Base-by-base conservation (phyloP, 2,888 invertebrate species). In the Lutraria lutraria region DNA sequence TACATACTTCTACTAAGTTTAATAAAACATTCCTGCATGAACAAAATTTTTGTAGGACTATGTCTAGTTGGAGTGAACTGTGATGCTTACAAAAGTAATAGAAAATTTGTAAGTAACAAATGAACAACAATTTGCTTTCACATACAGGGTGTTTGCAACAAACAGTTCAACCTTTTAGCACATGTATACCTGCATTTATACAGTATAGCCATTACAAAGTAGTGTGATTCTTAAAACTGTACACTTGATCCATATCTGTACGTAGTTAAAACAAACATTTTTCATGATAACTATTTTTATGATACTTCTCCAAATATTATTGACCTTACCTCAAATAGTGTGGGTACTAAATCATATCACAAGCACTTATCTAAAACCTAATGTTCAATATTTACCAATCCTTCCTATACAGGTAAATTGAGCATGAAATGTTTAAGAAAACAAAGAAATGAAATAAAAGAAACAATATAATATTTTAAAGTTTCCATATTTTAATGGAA, bases 371-470 rank as follows among this genome's bases (percentile, higher is more conserved):
- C 87, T 79, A 72, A 79, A 86, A 85, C 54, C 85, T 79, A 83
- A 81, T 60, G 76, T 85, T 88, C 87, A 89, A 89, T 89, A 89
- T 89, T 89, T 89, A 80, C 87, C 8, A 52, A 85, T 85, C 52
- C 54, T 52, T 53, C 54, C 53, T 25, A 81, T 53, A 52, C 52
- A 52, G 52, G 15, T 81, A 81, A 53, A 81, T 53, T 43, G 53
- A 52, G 25, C 52, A 54, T 81, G 52, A 52, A 81, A 81, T 81
- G 25, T 53, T 43, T 53, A 52, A 53, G 81, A 54, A 54, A 52
- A 81, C 29, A 43, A 81, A 81, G 25, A 81, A 25, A 25, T 81
- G 19, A 81, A 52, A 81, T 21, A 21, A 25, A 31, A 68, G 63
- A 25, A n/a, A 25, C 25, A 68, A 68, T 68, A 12, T 68, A n/a